phyloP scores from a whole-genome alignment of 2,888 invertebrate species.

The Branchellion lobata region DNA sequence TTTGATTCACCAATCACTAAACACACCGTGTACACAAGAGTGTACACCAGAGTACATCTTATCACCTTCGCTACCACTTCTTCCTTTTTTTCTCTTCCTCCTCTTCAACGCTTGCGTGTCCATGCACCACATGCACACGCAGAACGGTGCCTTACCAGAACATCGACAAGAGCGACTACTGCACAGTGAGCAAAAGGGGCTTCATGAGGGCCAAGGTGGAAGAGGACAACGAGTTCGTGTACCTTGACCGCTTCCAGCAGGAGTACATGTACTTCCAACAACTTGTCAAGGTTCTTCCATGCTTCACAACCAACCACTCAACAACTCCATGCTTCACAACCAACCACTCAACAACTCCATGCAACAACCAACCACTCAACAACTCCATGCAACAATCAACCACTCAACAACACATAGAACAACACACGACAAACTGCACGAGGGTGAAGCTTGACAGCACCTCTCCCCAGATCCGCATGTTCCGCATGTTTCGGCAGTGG shows the following conservation, averaged over 20 bases:
- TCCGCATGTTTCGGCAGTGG: slow-evolving; percentile 63
- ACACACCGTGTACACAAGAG: too few relatives aligned
- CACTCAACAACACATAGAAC: too few relatives aligned
- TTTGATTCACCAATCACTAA: too few relatives aligned
- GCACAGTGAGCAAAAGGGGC: slow-evolving; percentile 79
- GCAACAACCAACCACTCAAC: too few relatives aligned
- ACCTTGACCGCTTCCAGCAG: slow-evolving; percentile 76
- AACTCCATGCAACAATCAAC: not conserved
- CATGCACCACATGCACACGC: too few relatives aligned
- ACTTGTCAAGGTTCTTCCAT: slow-evolving; percentile 69
- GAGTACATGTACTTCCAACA: slow-evolving; percentile 79
- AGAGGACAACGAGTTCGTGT: slow-evolving; percentile 76
- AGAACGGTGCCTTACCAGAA: slow-evolving; percentile 76
- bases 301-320: not conserved
- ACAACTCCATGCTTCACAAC: not conserved
- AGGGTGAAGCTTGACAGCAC: too few relatives aligned
- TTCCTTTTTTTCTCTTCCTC: too few relatives aligned
- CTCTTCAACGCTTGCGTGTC: too few relatives aligned
- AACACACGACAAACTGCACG: too few relatives aligned
- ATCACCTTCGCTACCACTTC: too few relatives aligned
- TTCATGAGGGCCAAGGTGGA: slow-evolving; percentile 70
- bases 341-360: too few relatives aligned
- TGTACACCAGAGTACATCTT: too few relatives aligned
- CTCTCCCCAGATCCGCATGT: slow-evolving; percentile 61
- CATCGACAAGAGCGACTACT: slow-evolving; percentile 72